Conservation (phyloP, 2,888 invertebrate genomes). For the Arge pagana region DNA sequence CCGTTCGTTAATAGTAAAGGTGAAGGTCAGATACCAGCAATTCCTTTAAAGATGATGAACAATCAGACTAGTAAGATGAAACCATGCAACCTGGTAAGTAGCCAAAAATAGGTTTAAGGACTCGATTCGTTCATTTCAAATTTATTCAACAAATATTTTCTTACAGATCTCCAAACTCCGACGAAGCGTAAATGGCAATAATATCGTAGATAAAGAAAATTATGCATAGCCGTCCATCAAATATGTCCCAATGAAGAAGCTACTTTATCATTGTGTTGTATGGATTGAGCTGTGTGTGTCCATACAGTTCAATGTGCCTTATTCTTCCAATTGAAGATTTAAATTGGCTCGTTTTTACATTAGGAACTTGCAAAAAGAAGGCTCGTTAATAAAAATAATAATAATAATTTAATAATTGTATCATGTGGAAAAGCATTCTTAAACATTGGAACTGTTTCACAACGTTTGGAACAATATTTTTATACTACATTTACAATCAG, state of each 20-base stretch:
- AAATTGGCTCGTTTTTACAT: no score
- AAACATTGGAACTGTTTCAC: no score
- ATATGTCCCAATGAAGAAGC: not conserved
- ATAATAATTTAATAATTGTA: no score
- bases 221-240: conserved; percentile 32
- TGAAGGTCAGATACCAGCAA: conserved; percentile 26
- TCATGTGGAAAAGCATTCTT: no score
- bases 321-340: no score
- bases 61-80: conserved; percentile 38
- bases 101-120: not conserved
- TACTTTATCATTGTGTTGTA: no score
- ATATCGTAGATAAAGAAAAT: conserved; percentile 47
- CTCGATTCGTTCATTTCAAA: not conserved
- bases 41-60: conserved; percentile 45
- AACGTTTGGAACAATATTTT: no score
- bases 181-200: conserved; percentile 31
- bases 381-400: no score
- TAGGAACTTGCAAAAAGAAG: no score
- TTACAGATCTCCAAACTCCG: conserved; percentile 42
- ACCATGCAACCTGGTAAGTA: conserved; percentile 42
- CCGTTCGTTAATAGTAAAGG: not conserved
- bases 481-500: no score
- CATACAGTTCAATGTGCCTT: no score
- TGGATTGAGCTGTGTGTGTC: no score
- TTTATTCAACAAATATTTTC: conserved; percentile 2